Conservation (phyloP, 2,113 vertebrate species). For the Hiodon alosoides region DNA sequence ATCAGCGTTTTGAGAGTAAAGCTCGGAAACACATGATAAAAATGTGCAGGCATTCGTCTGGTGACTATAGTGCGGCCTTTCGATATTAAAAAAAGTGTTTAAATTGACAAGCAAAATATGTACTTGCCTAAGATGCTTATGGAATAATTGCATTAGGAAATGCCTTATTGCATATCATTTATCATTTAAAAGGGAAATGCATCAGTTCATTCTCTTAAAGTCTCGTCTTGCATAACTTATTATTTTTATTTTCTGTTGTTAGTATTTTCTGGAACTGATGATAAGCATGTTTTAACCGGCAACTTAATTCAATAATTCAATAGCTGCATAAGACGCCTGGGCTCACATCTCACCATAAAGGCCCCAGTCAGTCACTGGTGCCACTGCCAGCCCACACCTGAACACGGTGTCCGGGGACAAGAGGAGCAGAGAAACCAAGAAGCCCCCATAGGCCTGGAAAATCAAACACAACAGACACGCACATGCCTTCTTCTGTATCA, state of each 20-base stretch:
- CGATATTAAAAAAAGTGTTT: too few species aligned
- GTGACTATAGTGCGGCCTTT: too few species aligned
- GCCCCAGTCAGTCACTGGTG: constrained; percentile 62
- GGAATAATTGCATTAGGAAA: neutral
- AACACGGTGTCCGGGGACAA: constrained; percentile 50
- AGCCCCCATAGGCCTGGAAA: constrained; percentile 61
- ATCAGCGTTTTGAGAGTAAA: too few species aligned
- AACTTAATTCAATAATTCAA: neutral
- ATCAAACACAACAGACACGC: neutral
- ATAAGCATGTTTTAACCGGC: neutral
- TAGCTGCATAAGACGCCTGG: neutral
- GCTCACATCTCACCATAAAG: constrained; percentile 48
- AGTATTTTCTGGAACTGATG: neutral
- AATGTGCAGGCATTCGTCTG: too few species aligned
- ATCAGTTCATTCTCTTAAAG: neutral
- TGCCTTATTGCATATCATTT: neutral
- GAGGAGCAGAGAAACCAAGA: constrained; percentile 53
- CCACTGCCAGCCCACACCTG: constrained; percentile 54
- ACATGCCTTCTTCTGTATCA: neutral
- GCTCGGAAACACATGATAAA: too few species aligned
- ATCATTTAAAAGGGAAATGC: neutral
- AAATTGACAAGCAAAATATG: too few species aligned
- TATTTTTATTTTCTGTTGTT: neutral
- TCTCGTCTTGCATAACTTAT: neutral
- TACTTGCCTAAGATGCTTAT: too few species aligned